Conservation (phyloP, 1,140 invertebrate species). For the Drosophila lowei region DNA sequence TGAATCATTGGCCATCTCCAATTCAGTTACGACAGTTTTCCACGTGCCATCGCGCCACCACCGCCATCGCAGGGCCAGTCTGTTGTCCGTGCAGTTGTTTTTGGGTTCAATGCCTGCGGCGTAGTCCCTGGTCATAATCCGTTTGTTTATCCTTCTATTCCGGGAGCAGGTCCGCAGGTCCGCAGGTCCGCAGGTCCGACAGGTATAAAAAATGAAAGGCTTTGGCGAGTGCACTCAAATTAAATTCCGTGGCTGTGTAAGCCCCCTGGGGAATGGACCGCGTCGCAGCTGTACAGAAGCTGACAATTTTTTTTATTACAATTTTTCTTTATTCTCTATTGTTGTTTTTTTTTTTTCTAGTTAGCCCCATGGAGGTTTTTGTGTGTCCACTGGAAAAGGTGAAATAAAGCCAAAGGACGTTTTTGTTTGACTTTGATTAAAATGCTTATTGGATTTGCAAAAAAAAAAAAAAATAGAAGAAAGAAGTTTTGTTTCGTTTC, state of each 20-base stretch:
- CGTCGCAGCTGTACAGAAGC: slow-evolving; percentile 29
- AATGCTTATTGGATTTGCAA: slow-evolving; percentile 67
- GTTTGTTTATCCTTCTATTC: slow-evolving; percentile 31
- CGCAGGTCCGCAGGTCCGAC: slow-evolving; percentile 8
- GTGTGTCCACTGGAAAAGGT: slow-evolving; percentile 36
- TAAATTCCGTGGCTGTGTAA: slow-evolving; percentile 44
- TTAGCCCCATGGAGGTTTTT: slow-evolving; percentile 23
- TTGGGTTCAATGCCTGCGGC: slow-evolving; percentile 35
- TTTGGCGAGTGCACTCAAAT: slow-evolving; percentile 37
- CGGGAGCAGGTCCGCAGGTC: slow-evolving; percentile 2
- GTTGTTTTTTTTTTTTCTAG: slow-evolving; percentile 2
- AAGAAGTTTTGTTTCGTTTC: slow-evolving; percentile 4
- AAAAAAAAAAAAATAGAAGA: slow-evolving; percentile 6
- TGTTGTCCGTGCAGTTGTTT: neutral
- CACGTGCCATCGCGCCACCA: neutral
- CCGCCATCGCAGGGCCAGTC: neutral
- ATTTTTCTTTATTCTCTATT: slow-evolving; percentile 17
- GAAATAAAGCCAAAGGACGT: slow-evolving; percentile 42
- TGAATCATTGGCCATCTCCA: no score
- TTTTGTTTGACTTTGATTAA: slow-evolving; percentile 52
- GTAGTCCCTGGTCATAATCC: slow-evolving; percentile 13
- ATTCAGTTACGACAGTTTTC: no score
- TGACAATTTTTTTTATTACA: slow-evolving; percentile 32
- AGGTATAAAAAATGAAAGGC: slow-evolving; percentile 7
- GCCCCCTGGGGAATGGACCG: slow-evolving; percentile 39